Base-by-base conservation (phyloP, 2,888 invertebrate genomes). In the Thymelicus sylvestris region DNA sequence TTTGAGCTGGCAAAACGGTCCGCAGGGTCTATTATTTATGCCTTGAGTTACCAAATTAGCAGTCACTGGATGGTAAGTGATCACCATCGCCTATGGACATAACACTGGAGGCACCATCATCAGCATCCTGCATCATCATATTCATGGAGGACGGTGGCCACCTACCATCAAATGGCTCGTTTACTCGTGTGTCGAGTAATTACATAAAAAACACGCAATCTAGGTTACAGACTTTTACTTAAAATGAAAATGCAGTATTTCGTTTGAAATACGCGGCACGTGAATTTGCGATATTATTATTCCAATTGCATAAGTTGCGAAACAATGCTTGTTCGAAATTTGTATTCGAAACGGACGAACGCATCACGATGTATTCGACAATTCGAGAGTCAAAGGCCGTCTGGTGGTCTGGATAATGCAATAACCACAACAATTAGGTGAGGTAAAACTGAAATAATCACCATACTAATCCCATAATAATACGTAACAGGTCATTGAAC, bases 291-390 rank as follows among this genome's bases (percentile, higher is more conserved):
- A 74, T 69, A 67, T 81, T 79, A 74, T 79, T 79, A 83, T 79
- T 81, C 81, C 61, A 77, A 75, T 79, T 78, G 80, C 79, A 78
- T 78, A 75, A 74, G 73, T 72, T 77, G 73, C 75, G 69, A 70
- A 72, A 72, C 72, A 64, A 67, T 66, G 59, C 65, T n/a, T 48
- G 64, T 59, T 65, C 12, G 65, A 60, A 70, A 70, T 70, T 70
- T 65, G 64, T 70, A 70, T 70, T 70, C 67, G 64, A 55, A 31
- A 24, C 50, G 48, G 50, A 71, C 68, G 70, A 72, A 74, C 73
- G 74, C 72, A 62, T 66, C 72, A 71, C 71, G 66, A 76, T 73
- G 55, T 75, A 74, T 76, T 78, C 77, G 79, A 79, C 80, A 75
- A 74, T 70, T 70, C 69, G 64, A 39, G 65, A 65, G 60, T 70